Conservation (phyloP, 2,113 vertebrate species). For the Xiphias gladius region DNA sequence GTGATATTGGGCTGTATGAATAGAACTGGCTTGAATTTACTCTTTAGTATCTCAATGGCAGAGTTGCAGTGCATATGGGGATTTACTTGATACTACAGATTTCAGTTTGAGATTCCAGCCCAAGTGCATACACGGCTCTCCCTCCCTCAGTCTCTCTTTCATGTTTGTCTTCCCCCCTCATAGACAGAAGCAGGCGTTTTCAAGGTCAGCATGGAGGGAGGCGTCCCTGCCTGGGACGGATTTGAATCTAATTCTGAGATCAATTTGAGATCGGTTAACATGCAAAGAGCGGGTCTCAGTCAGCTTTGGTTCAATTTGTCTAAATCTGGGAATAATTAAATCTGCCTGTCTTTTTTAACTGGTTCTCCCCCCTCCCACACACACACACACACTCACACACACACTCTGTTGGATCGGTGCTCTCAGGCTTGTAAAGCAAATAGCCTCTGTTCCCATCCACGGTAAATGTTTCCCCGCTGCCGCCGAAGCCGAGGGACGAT, state of each 20-base stretch:
- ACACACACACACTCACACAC: constrained; percentile 10
- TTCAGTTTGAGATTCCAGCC: neutral
- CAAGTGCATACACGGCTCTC: too few relatives aligned
- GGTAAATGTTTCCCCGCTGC: constrained; percentile 59
- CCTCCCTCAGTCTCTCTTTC: neutral
- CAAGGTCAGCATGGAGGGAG: constrained; percentile 34
- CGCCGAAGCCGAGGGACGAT: constrained; percentile 25
- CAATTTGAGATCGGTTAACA: constrained; percentile 41
- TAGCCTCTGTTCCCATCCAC: constrained; percentile 45
- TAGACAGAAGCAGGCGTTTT: constrained; percentile 9
- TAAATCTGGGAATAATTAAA: constrained; percentile 49
- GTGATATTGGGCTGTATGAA: neutral
- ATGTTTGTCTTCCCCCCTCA: neutral
- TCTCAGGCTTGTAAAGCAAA: constrained; percentile 64
- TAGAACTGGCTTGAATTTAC: neutral
- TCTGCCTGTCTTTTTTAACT: constrained; percentile 37
- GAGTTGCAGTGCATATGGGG: neutral
- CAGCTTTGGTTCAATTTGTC: constrained; percentile 35
- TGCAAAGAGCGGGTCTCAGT: constrained; percentile 7
- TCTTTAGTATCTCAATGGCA: too few relatives aligned
- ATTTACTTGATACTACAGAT: neutral
- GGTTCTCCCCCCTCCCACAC: neutral
- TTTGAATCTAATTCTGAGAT: constrained; percentile 51
- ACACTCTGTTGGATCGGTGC: constrained; percentile 15
- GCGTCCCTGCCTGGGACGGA: neutral